These are phyloP conservation scores for Malurus splendens DNA, from an alignment of 2,797 vertebrate genomes.

Conservation along the genomic window DNA sequence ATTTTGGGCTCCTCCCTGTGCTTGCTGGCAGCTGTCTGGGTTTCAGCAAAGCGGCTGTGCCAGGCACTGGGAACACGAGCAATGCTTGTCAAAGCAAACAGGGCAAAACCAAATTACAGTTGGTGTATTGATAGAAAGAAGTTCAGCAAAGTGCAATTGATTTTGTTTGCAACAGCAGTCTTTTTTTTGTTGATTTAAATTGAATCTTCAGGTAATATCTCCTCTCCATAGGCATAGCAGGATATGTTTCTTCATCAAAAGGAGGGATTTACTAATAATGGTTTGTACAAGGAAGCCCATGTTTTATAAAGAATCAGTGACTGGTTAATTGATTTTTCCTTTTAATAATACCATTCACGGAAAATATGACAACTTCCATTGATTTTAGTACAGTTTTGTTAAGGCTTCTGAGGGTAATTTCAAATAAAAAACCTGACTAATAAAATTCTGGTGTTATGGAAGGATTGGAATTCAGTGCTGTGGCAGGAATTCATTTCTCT, in stretches of 20 bases:
- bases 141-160: not conserved
- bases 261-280: not conserved
- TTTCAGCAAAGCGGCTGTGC: not conserved
- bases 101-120: not conserved
- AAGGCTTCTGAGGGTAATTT: not conserved
- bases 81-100: not conserved
- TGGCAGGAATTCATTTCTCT: not conserved
- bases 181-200: not conserved
- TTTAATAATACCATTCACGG: not conserved
- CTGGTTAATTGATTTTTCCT: not conserved
- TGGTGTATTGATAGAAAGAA: not conserved
- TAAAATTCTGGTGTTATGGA: not conserved
- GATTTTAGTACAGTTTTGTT: not conserved
- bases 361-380: not conserved
- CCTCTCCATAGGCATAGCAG: not conserved
- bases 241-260: slow-evolving; percentile 2
- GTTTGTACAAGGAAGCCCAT: not conserved
- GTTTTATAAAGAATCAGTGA: not conserved
- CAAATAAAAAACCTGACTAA: not conserved
- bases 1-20: not conserved
- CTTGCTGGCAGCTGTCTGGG: not conserved
- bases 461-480: not conserved
- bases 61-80: not conserved
- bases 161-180: not conserved
- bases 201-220: not conserved